Evolutionary conservation across 2,113 vertebrate genomes (phyloP).

Genomic region (Leucopternis melanops): DNA sequence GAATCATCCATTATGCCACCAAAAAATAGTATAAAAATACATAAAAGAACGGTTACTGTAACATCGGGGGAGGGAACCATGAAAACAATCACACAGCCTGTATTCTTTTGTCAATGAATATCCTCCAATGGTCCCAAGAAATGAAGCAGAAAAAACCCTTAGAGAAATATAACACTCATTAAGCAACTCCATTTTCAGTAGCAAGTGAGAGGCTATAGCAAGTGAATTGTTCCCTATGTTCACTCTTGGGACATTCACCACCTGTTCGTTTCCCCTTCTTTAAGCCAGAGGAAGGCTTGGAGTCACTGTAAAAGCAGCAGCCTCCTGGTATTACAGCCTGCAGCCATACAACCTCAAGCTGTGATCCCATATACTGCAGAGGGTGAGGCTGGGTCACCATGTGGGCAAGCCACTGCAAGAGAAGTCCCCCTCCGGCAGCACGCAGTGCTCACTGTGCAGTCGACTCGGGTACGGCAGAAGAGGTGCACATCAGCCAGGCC

Average conservation of each 20-base stretch:
- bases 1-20: background rate
- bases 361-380: fast-evolving
- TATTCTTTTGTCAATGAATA: constrained; percentile 6
- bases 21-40: background rate
- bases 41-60: background rate
- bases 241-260: background rate
- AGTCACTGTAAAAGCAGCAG: background rate
- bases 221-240: background rate
- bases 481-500: fast-evolving
- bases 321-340: background rate
- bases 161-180: background rate
- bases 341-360: background rate
- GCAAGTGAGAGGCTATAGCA: background rate
- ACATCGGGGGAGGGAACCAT: background rate
- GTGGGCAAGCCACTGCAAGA: fast-evolving
- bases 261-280: background rate
- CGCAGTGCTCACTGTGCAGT: fast-evolving
- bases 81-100: background rate
- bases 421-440: too few species aligned
- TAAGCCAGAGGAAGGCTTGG: background rate
- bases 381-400: fast-evolving
- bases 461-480: fast-evolving
- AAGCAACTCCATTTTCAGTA: constrained; percentile 22
- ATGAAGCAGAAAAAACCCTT: constrained; percentile 35
- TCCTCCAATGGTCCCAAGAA: constrained; percentile 14